These are phyloP conservation scores for Palythoa grandis DNA, from an alignment of 92 coral and sea anemone genomes.

Conservation along the genomic window DNA sequence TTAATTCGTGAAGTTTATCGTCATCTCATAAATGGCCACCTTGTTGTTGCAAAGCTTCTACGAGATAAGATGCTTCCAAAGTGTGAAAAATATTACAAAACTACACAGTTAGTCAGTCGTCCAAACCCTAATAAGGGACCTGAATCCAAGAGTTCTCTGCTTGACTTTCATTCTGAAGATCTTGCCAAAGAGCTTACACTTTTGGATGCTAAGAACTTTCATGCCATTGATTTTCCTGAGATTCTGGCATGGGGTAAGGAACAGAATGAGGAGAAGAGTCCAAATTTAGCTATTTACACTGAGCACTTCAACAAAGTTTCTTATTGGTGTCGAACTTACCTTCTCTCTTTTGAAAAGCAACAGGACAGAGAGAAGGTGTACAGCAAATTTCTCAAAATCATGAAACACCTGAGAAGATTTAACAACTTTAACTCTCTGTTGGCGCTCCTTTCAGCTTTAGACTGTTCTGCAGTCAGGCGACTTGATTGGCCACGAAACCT, in stretches of 20 bases:
- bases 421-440: constrained; percentile 94
- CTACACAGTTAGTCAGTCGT: constrained; percentile 56
- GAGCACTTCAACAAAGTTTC: constrained; percentile 98
- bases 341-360: constrained; percentile 90
- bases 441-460: constrained; percentile 96
- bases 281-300: constrained; percentile 90
- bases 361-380: constrained; percentile 94
- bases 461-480: constrained; percentile 95
- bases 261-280: constrained; percentile 90
- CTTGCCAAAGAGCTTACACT: constrained; percentile 90
- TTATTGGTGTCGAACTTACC: constrained; percentile 95
- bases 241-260: constrained; percentile 98
- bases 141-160: constrained; percentile 59
- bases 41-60: constrained; percentile 83
- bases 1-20: constrained; percentile 90
- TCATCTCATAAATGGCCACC: constrained; percentile 86
- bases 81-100: constrained; percentile 91
- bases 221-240: constrained; percentile 95
- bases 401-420: constrained; percentile 93
- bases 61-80: constrained; percentile 94
- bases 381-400: constrained; percentile 89
- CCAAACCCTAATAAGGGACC: constrained; percentile 47
- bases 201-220: constrained; percentile 91
- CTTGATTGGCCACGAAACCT: constrained; percentile 91
- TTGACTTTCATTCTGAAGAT: constrained; percentile 87